Conservation (phyloP, 2,888 invertebrate genomes). For the Hetaerina titia region DNA sequence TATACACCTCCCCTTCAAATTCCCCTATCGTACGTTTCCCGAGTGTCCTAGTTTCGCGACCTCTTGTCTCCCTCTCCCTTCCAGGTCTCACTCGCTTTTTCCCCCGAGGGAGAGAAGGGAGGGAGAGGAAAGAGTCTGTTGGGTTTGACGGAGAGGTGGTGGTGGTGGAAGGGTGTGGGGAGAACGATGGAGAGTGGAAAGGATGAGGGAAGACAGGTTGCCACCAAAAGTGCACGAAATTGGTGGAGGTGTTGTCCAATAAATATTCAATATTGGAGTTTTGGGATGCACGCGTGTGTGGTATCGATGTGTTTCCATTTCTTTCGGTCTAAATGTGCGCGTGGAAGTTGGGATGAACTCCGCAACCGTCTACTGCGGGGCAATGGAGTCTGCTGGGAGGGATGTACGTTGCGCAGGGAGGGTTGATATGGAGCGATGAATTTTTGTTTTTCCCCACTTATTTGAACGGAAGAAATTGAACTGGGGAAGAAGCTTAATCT, state of each 20-base stretch:
- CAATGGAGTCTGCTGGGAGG: neutral
- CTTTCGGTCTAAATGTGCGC: neutral
- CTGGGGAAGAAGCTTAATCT: neutral
- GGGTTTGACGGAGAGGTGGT: neutral
- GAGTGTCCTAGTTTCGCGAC: neutral
- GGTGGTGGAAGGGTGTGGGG: neutral
- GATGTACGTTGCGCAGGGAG: neutral
- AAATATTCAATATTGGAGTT: conserved; percentile 52
- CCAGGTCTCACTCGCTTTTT: neutral
- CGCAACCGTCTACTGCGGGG: neutral
- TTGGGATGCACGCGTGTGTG: neutral
- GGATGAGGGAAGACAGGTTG: neutral
- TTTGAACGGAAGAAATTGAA: neutral
- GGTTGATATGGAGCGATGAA: neutral
- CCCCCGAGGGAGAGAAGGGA: neutral
- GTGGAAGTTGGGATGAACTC: neutral
- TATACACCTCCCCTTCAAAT: neutral
- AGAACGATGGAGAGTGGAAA: neutral
- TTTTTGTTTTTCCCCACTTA: neutral
- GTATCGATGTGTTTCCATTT: neutral
- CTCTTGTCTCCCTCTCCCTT: neutral
- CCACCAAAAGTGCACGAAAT: conserved; percentile 41
- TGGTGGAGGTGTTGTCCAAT: conserved; percentile 17
- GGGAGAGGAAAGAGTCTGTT: neutral
- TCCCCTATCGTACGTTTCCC: neutral